Evolutionary conservation across 2,797 vertebrate species (phyloP), one percentile per base, ranked within the genome.

Genomic region (Malurus splendens): DNA sequence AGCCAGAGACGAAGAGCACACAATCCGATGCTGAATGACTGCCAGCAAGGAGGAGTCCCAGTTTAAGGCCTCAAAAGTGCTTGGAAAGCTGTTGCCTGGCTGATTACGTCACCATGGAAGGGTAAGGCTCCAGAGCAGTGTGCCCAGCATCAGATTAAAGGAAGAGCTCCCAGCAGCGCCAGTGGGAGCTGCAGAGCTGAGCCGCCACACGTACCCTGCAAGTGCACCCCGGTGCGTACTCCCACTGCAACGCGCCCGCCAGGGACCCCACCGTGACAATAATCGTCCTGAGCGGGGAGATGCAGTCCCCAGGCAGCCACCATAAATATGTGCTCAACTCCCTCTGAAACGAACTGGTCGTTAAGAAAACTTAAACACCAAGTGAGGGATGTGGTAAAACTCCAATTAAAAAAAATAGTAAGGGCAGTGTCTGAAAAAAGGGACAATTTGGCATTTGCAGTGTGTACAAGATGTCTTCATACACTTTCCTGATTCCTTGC

Each of bases 381-480:
- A 61, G 51, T 2, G 33, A 87, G 62, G 36, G 56, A 68, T 39
- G 33, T 13, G 25, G 47, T 38, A 76, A 41, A 73, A 48, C 44
- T 79, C 25, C 24, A 16, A 30, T 13, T 0, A 9, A 45, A 66
- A 54, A 84, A 51, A 38, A 44, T 1, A 78, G 39, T 44, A 70
- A 92, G 93, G 94, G 75, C 77, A 92, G 77, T 4, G 25, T 39
- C 18, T 17, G 64, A 80, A 94, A 92, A 92, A 94, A 92, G 82
- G 89, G 90, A 86, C 89, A 84, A 88, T 92, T 92, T 95, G 95
- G 94, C 90, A 84, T 95, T 92, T 92, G 87, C 74, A 93, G 61
- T 64, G 71, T 54, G 52, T 48, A 89, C 89, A 95, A 92, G 93
- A 95, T 94, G 95, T 94, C 95, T 96, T 92, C 80, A 90, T 87